Evolutionary conservation across 1,140 invertebrate genomes (phyloP).

Genomic region (Calliopsis andreniformis): DNA sequence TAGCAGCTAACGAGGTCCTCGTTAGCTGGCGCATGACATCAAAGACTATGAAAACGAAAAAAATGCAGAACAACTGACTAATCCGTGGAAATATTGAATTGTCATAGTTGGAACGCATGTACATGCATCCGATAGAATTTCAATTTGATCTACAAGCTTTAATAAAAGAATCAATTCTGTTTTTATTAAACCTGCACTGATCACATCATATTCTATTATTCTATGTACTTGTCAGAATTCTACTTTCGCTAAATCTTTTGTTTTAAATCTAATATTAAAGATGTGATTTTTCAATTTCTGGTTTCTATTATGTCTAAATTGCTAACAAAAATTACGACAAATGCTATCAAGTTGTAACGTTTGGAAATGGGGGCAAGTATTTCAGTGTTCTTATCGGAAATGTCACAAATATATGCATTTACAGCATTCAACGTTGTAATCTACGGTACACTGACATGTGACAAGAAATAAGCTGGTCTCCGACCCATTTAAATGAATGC

Average conservation of each 20-base stretch:
- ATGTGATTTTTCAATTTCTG: too few species aligned
- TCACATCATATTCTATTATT: too few species aligned
- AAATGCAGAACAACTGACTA: conserved; percentile 3
- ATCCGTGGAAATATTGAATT: conserved; percentile 26
- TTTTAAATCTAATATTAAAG: too few species aligned
- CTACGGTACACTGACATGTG: neutral
- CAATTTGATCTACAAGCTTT: neutral
- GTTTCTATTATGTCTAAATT: too few species aligned
- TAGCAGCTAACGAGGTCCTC: conserved; percentile 64
- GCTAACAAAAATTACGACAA: too few species aligned
- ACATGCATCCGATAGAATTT: neutral
- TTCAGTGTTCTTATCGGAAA: neutral
- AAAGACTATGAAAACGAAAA: conserved; percentile 38
- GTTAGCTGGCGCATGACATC: conserved; percentile 52
- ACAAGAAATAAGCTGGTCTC: neutral
- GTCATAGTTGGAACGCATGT: conserved; percentile 11
- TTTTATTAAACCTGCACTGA: too few species aligned
- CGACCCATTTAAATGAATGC: conserved; percentile 16
- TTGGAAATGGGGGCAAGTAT: too few species aligned
- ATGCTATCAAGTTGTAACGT: too few species aligned
- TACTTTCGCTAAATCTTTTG: too few species aligned
- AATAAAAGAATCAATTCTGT: too few species aligned
- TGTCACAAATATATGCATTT: neutral
- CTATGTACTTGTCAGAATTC: too few species aligned
- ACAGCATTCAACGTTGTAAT: too few species aligned